Evolutionary conservation across 2,113 vertebrate genomes (phyloP), one percentile per base, ranked within the genome.

Genomic region (Colaptes auratus): DNA sequence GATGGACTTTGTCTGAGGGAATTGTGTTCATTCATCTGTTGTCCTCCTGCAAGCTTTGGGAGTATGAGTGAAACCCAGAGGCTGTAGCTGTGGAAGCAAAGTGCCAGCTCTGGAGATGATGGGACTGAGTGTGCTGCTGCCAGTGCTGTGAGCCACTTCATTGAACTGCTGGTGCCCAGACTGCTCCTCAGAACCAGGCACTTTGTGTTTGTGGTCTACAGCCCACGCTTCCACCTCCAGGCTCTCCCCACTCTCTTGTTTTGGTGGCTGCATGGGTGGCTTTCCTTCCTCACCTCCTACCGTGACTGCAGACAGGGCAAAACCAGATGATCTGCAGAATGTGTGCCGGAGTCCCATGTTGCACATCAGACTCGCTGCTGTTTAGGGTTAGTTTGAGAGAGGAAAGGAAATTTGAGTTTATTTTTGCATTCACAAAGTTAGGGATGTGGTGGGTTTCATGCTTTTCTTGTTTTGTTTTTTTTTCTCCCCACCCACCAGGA

Each of bases 271-370:
- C 1, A 23, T 77, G 75, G 86, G 88, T 94, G 93, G 50, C 85
- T 95, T 95, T 76, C 73, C 86, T 92, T 82, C 59, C 78, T 82
- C 2, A 5, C 81, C 74, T 89, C 82, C 81, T 44, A 2, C 86
- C 10, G 65, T 0, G 6, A 15, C 71, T 61, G 35, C 79, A 92
- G 93, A 50, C 81, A 48, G 0, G 3, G 58, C 56, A 48, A 30
- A 81, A 88, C 21, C 19, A 15, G 66, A 50, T 28, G 48, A 33
- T 72, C 59, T 82, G 60, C 53, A 66, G 69, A 80, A 24, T 3
- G 0, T 0, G 50, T 64, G 58, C 59, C 35, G 39, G 46, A n/a
- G 63, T 56, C 50, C 72, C 1, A 2, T 15, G 4, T 28, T 76
- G 18, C 46, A 18, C 53, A 11, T 27, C 28, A 46, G 59, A 13